A percentile compares a stretch with the other conserved stretches of the same genome.
phyloP scores from a whole-genome alignment of 2,888 invertebrate genomes.

The Keiferia lycopersicella region DNA sequence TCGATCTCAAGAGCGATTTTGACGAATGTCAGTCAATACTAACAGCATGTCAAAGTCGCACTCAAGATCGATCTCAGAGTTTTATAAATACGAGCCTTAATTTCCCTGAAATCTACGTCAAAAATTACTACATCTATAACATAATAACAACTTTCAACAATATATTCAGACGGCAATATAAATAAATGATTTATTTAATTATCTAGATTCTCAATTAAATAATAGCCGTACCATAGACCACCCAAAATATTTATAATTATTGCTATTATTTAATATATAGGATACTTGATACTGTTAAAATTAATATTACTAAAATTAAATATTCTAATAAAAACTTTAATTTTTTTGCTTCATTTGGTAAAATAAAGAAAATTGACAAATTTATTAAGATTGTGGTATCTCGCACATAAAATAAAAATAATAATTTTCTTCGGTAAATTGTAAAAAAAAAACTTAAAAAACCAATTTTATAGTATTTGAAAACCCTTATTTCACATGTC shows the following conservation, averaged over 20 bases:
- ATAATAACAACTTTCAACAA: not conserved
- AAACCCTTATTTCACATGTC: not conserved
- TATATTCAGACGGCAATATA: not conserved
- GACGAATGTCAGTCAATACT: no score
- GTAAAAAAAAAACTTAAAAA: no score
- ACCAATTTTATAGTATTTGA: no score
- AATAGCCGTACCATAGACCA: conserved; percentile 3
- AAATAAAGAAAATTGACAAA: not conserved
- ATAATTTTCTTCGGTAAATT: no score
- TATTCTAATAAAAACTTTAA: not conserved
- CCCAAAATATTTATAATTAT: not conserved
- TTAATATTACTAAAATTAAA: no score
- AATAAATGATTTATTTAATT: not conserved
- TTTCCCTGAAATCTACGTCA: not conserved
- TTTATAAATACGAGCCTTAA: no score
- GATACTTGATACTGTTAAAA: not conserved
- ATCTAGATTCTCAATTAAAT: not conserved
- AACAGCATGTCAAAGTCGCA: no score
- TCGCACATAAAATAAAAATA: no score
- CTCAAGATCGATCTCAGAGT: no score
- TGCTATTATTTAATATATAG: not conserved
- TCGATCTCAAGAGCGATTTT: no score
- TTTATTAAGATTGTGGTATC: no score
- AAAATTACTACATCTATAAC: not conserved
- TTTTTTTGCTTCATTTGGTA: no score